These are phyloP conservation scores for Teleiodes luculella DNA, from an alignment of 2,888 invertebrate species.

Conservation along the genomic window DNA sequence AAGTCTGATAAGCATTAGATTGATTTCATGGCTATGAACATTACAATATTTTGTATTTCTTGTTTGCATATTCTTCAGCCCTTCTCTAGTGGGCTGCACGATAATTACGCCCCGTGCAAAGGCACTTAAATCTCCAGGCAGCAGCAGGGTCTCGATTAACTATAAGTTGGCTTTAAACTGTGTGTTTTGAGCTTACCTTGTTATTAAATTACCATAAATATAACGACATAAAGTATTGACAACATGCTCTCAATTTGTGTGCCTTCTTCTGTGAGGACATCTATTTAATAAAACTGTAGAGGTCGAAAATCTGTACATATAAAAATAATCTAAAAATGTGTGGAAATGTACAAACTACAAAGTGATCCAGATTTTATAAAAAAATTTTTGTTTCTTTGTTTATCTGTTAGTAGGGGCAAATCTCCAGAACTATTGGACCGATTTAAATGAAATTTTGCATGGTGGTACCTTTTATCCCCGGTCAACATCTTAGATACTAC, in stretches of 20 bases:
- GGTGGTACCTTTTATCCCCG: no score
- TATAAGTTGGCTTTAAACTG: conserved; percentile 22
- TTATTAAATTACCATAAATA: conserved; percentile 34
- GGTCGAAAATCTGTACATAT: no score
- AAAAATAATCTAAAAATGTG: no score
- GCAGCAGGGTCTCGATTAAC: conserved; percentile 25
- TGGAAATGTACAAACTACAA: no score
- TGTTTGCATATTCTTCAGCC: not conserved
- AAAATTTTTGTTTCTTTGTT: no score
- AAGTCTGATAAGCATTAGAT: no score
- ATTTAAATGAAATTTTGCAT: no score
- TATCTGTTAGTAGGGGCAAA: no score
- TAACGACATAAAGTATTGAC: conserved; percentile 19
- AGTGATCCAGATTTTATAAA: no score
- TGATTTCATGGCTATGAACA: not conserved
- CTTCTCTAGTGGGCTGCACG: not conserved
- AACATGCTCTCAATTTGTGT: not conserved
- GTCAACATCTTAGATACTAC: no score
- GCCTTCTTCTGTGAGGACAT: not conserved
- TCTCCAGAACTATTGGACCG: no score
- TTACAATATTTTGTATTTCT: not conserved
- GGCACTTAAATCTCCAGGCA: conserved; percentile 20
- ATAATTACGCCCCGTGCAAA: conserved; percentile 14
- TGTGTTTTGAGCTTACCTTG: conserved; percentile 21
- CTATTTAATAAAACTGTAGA: no score